These are phyloP conservation scores for Bagarius yarrelli DNA, from an alignment of 2,113 vertebrate genomes.

Conservation along the genomic window DNA sequence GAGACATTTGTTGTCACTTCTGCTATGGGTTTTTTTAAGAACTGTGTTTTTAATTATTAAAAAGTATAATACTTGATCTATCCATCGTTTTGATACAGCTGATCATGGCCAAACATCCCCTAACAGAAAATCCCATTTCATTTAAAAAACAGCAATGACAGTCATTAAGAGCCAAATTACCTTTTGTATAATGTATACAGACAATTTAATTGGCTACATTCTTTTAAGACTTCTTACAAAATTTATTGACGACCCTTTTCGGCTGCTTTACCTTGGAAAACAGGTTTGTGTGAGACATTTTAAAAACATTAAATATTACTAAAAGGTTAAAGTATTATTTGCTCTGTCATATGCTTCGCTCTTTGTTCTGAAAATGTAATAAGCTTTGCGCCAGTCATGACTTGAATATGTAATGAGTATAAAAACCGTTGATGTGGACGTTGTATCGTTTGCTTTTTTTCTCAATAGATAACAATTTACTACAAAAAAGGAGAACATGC, in stretches of 20 bases:
- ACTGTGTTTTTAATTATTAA: constrained; percentile 20
- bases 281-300: background rate
- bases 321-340: background rate
- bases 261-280: background rate
- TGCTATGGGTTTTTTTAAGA: background rate
- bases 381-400: background rate
- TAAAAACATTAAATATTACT: background rate
- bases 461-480: background rate
- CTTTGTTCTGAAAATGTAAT: background rate
- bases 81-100: background rate
- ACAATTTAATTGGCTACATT: background rate
- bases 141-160: background rate
- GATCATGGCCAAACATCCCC: background rate
- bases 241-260: background rate
- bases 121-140: background rate
- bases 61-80: background rate
- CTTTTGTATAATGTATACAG: background rate
- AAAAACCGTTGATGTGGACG: background rate
- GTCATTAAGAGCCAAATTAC: background rate
- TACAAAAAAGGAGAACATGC: background rate
- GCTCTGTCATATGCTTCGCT: background rate
- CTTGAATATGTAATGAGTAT: background rate
- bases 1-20: background rate
- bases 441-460: background rate
- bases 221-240: background rate